A percentile compares a stretch with the other conserved stretches of the same genome.
These are phyloP conservation scores for Dicaeum eximium DNA, from an alignment of 2,113 vertebrate species.

Conservation along the genomic window DNA sequence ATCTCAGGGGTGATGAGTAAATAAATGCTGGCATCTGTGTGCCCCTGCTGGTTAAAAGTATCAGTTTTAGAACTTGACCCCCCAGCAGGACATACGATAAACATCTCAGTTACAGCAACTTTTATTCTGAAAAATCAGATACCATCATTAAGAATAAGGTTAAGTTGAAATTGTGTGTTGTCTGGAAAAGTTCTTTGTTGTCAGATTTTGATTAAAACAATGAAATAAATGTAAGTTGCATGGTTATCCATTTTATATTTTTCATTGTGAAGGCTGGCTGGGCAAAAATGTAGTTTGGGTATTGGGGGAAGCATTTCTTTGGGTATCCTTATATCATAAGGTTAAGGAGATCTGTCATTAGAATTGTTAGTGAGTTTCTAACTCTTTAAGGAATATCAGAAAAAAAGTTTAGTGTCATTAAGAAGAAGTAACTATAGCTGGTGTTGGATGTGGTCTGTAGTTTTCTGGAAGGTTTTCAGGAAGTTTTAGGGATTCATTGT, in stretches of 20 bases:
- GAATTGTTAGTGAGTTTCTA: neutral
- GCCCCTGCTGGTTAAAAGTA: neutral
- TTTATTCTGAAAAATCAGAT: slow-evolving; percentile 9
- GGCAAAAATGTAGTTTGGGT: neutral
- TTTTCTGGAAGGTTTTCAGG: neutral
- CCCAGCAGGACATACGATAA: neutral
- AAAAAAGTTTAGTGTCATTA: neutral
- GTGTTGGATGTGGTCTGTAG: neutral
- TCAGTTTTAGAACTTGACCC: neutral
- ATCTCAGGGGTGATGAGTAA: neutral
- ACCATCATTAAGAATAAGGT: neutral
- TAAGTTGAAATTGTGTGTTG: neutral
- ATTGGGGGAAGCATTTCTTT: neutral
- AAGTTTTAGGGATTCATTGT: neutral
- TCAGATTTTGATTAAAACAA: neutral
- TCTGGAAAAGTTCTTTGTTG: neutral
- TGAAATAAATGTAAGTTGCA: neutral
- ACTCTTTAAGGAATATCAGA: neutral
- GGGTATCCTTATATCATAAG: neutral
- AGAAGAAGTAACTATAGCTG: neutral
- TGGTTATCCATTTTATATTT: neutral
- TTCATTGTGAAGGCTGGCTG: neutral
- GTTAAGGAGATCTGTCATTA: neutral
- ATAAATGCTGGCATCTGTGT: neutral
- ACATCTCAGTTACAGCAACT: neutral